Base-by-base conservation (phyloP, 2,113 vertebrate genomes). In the Motacilla alba region DNA sequence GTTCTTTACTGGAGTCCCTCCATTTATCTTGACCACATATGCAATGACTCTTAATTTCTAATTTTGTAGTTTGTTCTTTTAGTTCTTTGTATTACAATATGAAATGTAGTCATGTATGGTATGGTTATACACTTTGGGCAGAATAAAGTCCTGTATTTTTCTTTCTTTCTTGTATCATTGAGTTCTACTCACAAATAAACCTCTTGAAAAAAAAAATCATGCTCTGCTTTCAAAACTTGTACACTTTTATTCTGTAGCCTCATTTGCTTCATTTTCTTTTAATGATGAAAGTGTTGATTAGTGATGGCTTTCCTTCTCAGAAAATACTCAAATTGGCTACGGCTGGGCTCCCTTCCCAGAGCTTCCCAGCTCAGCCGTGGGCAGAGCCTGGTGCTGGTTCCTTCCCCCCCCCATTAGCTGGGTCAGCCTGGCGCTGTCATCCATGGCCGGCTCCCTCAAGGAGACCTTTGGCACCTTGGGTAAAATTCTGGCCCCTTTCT, bases 111-210 rank as follows among this genome's bases (percentile, higher is more conserved):
- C 92, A 96, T 95, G 95, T 98, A 95, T 94, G 83, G 90, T 95
- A 94, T 67, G 96, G 96, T 97, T 97, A 97, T 93, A 93, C 97
- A 96, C 97, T 95, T 94, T 22, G 47, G 94, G 92, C 96, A 83
- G 95, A 95, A 81, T 67, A 52, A 81, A 90, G 93, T 69, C 92
- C 92, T 97, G 95, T 88, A 59, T 67, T 94, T 92, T 96, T 96
- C 91, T 97, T 96, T 93, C 89, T 97, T 98, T 98, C 96, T 97
- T 97, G 97, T 98, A 98, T 97, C 98, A 96, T 97, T 98, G 98
- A 92, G 97, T 98, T 98, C 97, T 97, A 98, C 94, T 98, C 98
- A 98, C 98, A 96, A 99, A 99, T 99, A 99, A 99, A 98, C 94
- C 93, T 97, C 97, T 98, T 98, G 87, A 95, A 98, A 98, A 95